Evolutionary conservation across 92 coral and sea anemone species (phyloP), one percentile per base, ranked within the genome.

Genomic region (Chrysogorgia sp.): DNA sequence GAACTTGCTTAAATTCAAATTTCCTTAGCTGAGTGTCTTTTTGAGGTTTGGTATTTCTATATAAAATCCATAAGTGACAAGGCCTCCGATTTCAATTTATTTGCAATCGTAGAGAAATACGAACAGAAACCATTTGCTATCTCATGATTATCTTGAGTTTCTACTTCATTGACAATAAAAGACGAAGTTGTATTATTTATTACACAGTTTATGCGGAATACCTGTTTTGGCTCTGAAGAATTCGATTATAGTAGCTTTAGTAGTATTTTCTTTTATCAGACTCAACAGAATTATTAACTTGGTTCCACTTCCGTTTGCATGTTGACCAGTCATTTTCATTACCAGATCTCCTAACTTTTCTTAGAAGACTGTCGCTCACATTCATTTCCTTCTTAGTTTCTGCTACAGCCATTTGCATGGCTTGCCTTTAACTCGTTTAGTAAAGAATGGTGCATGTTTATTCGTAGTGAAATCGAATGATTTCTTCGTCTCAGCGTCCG

Each of bases 61-160:
- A 63, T 48, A 30, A 63, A 63, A 29, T 63, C 37, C 70, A 7
- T 63, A 10, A 31, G 22, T 10, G 70, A 48, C 12, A 63, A 63
- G 37, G 43, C 70, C 70, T 41, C 70, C 21, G 10, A 63, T 33
- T 63, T 63, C 21, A 63, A 13, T 25, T 33, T 31, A 29, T 4
- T 62, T 63, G 70, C 70, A 63, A 63, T 63, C 45, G 43, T 34
- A 33, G 45, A 63, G 47, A 63, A 63, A 34, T 21, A 63, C 25
- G 70, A 63, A 34, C 70, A 63, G 70, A 63, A 63, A 12, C n/a
- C 40, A 61, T 61, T 61, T 61, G 68, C 68, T 23, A 23, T 61
- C 17, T 61, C 68, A 61, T 9, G n/a, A n/a, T n/a, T n/a, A n/a
- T n/a, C n/a, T n/a, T n/a, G n/a, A n/a, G n/a, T n/a, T n/a, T n/a